Evolutionary conservation across 2,113 vertebrate genomes (phyloP).

Genomic region (Cyprinodon brontotheroides): DNA sequence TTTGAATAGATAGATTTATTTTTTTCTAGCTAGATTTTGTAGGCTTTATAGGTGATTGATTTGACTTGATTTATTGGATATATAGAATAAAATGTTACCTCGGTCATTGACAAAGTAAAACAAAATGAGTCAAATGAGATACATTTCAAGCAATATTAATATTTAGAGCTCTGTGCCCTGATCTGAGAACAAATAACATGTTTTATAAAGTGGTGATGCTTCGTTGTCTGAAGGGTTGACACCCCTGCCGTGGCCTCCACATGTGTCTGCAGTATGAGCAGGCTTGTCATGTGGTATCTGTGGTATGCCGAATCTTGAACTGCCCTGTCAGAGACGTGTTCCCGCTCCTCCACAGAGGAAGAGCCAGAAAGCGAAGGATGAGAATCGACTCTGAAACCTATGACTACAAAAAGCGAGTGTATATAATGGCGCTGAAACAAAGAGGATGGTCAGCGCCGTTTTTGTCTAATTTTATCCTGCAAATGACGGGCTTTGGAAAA

Average conservation of each 20-base stretch:
- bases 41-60: background rate
- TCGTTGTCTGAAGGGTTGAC: slow-evolving; percentile 12
- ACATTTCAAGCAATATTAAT: background rate
- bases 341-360: background rate
- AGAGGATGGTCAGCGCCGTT: slow-evolving; percentile 28
- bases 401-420: slow-evolving; percentile 50
- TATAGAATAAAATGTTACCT: too few species aligned
- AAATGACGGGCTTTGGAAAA: slow-evolving; percentile 58
- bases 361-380: slow-evolving; percentile 8
- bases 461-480: slow-evolving; percentile 56
- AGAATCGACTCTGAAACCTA: slow-evolving; percentile 29
- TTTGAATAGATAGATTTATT: too few species aligned
- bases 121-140: background rate
- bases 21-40: too few species aligned
- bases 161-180: background rate
- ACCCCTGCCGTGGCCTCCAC: background rate
- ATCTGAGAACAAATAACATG: background rate
- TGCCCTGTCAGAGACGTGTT: slow-evolving; percentile 11
- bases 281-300: slow-evolving; percentile 44
- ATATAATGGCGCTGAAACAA: slow-evolving; percentile 52
- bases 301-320: background rate
- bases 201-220: background rate
- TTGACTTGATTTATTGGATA: background rate
- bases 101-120: too few species aligned
- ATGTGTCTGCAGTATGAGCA: background rate